Percentiles rank a stretch among this genome's conserved stretches.
Evolutionary conservation across 2,888 invertebrate genomes (phyloP).

Genomic region (Cotesia congregata): DNA sequence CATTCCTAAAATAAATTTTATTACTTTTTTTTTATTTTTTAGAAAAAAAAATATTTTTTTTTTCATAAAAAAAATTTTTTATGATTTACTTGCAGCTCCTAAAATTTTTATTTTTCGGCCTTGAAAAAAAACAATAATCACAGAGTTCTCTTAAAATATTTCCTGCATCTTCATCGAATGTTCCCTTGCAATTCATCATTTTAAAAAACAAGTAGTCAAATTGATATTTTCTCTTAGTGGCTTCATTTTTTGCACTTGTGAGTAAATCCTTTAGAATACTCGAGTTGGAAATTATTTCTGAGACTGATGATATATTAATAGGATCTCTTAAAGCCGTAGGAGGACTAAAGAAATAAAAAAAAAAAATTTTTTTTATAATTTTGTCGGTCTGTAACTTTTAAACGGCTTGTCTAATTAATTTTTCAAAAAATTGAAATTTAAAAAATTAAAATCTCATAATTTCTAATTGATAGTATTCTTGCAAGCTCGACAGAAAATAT

Average conservation of each 20-base stretch:
- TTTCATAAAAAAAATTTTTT: background rate
- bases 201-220: background rate
- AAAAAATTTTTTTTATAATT: no score
- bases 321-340: no score
- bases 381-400: no score
- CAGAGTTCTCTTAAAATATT: background rate
- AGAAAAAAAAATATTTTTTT: no score
- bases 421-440: no score
- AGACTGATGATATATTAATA: no score
- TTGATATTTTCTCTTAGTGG: background rate
- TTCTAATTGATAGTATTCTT: slow-evolving; percentile 23
- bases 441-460: no score
- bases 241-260: background rate
- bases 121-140: background rate
- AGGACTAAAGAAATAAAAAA: no score
- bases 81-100: background rate
- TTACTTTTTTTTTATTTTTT: background rate
- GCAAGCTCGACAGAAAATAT: slow-evolving; percentile 49
- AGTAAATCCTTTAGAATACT: background rate
- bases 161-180: background rate
- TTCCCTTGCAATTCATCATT: background rate
- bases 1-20: background rate
- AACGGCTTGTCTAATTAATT: no score
- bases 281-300: background rate
- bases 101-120: background rate